Evolutionary conservation across 2,113 vertebrate species (phyloP).

Genomic region (Triplophysa tibetana): DNA sequence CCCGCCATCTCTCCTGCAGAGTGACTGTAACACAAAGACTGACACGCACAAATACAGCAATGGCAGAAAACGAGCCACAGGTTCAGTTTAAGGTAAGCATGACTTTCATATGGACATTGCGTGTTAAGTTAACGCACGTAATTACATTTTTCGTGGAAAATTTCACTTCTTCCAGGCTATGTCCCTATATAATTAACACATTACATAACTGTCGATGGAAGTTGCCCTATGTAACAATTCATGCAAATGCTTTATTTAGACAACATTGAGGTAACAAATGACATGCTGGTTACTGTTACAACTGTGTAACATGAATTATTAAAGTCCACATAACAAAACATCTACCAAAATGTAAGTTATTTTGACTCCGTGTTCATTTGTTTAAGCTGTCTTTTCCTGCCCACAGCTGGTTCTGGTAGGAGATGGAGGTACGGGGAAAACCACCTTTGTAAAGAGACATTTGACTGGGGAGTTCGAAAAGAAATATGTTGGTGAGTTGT

Average conservation of each 20-base stretch:
- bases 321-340: too few relatives aligned
- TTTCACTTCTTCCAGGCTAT: too few relatives aligned
- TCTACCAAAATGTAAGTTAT: too few relatives aligned
- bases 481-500: constrained; percentile 94
- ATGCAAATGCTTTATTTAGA: not conserved
- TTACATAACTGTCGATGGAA: too few relatives aligned
- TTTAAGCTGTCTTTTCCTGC: not conserved
- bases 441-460: constrained; percentile 96
- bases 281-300: not conserved
- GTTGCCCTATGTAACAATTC: too few relatives aligned
- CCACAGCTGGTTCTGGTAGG: constrained; percentile 92
- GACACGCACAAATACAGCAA: constrained; percentile 41
- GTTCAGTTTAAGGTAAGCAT: constrained; percentile 72
- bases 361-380: too few relatives aligned
- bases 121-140: too few relatives aligned
- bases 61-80: constrained; percentile 63
- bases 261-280: not conserved
- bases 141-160: too few relatives aligned
- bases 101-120: too few relatives aligned
- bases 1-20: constrained; percentile 59
- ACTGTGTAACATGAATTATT: not conserved
- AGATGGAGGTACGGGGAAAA: constrained; percentile 96
- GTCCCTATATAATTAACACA: too few relatives aligned
- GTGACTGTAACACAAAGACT: constrained; percentile 46
- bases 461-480: constrained; percentile 98